Base-by-base conservation (phyloP, 2,113 vertebrate species). In the Atractosteus spatula region DNA sequence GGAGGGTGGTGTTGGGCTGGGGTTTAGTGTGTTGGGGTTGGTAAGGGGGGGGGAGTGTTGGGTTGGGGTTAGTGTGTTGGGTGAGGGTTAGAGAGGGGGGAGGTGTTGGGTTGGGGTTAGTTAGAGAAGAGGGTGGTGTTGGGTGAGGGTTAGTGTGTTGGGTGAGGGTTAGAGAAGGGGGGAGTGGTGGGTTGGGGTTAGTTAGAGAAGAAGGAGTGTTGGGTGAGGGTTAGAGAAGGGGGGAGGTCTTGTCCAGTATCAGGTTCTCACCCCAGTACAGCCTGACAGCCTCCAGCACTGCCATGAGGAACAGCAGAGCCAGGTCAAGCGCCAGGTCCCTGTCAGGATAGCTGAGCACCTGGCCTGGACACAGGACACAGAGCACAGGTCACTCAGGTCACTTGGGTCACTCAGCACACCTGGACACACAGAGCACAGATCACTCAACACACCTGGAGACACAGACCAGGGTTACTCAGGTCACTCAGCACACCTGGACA, bases 301-400 rank as follows among this genome's bases (percentile, higher is more conserved):
- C 90, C 93, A 92, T 91, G 7, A 93, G 42, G 66, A 92, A 67
- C n/a, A 97, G 92, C 65, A 95, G 77, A 0, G 69, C 8, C 12
- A 96, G 79, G 72, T 97, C 95, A 4, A 86, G 77, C 70, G 71
- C 75, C 77, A 96, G 74, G 54, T 78, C 74, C 0, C 74, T 73
- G 41, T 74, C 71, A 1, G 94, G 94, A 7, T 93, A 97, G 73
- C 90, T 92, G 84, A 95, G 88, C 62, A 81, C 83, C 71, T 91
- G 87, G 75, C 91, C 96, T 97, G 85, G 62, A 61, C 17, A 29
- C 17, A 29, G 17, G 17, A 70, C 63, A 62, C 56, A 41, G 8
- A 69, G 57, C 44, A 16, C 14, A 6, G 13, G 8, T 43, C 57
- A 63, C 43, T 11, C 17, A 43, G 8, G 4, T 42, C 51, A 41